Evolutionary conservation across 2,797 vertebrate species (phyloP), one percentile per base, ranked within the genome.

Genomic region (Acanthiza pusilla): DNA sequence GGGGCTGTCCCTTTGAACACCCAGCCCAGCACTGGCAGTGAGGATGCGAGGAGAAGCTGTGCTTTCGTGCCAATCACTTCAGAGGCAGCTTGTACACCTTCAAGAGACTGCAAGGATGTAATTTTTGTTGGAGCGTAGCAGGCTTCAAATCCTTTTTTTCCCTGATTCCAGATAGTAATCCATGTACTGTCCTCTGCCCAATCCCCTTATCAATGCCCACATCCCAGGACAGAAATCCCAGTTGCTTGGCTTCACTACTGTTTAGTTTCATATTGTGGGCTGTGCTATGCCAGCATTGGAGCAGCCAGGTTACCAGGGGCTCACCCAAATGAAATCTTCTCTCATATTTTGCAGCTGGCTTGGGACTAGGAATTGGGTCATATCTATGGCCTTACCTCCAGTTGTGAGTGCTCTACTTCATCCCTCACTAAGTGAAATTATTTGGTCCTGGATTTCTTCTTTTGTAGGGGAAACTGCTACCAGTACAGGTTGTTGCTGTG

Each of bases 261-360:
- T 75, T 51, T 43, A 27, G 6, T 60, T 66, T 75, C 82, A 11
- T 45, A 9, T 9, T 1, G 0, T n/a, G 19, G 22, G 16, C 38
- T 0, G 0, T 26, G 2, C 29, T 45, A 8, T 51, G 54, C 38
- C 47, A 68, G 16, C 38, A 53, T 7, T 45, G 47, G 23, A 60
- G 40, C 47, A 38, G 40, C 23, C 19, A 20, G 13, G 10, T 55
- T 48, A 48, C 25, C 57, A 42, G 10, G 16, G 34, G 17, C 34
- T 55, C 57, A 19, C 30, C 9, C 2, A 1, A 22, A 16, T 62
- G 34, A 71, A 55, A 55, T 71, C 17, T 58, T 36, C 22, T 30
- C 0, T 0, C 0, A 0, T 9, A 15, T 30, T 21, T 78, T 2
- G 1, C 50, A 27, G 25, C 42, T 86, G 42, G 22, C 18, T 22